Conservation (phyloP, 2,113 vertebrate species). For the Spea bombifrons region DNA sequence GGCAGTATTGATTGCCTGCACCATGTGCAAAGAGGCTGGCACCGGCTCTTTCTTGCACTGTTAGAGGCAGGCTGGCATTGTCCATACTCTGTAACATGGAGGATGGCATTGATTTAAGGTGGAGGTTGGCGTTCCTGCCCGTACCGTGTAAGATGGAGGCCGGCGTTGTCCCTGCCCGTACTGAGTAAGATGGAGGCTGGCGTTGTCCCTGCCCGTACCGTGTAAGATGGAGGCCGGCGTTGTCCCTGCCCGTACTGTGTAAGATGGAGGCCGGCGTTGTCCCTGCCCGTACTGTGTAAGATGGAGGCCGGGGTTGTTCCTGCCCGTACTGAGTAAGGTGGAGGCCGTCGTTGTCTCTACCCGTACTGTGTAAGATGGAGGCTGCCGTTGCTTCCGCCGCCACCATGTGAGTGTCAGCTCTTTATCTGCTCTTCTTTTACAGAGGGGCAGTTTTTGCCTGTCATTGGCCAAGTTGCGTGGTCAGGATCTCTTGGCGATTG, state of each 20-base stretch:
- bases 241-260: background rate
- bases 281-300: background rate
- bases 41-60: background rate
- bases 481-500: slow-evolving; percentile 32
- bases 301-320: background rate
- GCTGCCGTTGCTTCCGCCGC: background rate
- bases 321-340: background rate
- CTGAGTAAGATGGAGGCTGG: background rate
- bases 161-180: background rate
- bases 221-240: background rate
- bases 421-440: background rate
- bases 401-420: background rate
- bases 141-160: background rate
- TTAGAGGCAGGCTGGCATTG: background rate
- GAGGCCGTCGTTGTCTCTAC: background rate
- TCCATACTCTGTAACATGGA: background rate
- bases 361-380: background rate
- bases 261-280: background rate
- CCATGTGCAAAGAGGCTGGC: no score
- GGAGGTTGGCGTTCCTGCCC: background rate
- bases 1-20: background rate
- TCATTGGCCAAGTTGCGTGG: slow-evolving; percentile 8
- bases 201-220: background rate
- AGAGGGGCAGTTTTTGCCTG: slow-evolving; percentile 13
- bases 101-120: background rate